Conservation (phyloP, 2,797 vertebrate species). For the Hipposideros larvatus region DNA sequence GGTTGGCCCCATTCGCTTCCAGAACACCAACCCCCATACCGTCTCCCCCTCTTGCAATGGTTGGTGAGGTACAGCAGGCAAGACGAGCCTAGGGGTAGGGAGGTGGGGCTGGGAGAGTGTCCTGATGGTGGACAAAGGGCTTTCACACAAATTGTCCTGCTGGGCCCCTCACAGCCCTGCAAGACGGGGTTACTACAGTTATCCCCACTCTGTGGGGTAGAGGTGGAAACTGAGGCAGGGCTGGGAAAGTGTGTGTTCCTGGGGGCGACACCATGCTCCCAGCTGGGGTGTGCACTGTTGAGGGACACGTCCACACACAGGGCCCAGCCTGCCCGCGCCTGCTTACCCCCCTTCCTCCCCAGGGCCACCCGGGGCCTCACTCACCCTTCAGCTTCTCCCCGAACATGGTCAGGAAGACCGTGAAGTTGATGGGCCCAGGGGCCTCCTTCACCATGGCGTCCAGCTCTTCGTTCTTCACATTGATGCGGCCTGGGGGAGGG, state of each 20-base stretch:
- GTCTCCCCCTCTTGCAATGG: fast-evolving
- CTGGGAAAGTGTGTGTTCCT: neutral
- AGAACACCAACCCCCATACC: fast-evolving
- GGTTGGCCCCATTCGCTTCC: fast-evolving
- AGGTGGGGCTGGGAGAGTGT: fast-evolving
- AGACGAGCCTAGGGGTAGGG: neutral
- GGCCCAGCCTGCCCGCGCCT: slow-evolving; percentile 1
- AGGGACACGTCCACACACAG: fast-evolving
- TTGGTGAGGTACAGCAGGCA: neutral
- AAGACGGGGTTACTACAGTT: neutral
- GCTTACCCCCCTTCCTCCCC: fast-evolving
- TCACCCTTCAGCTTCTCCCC: slow-evolving; percentile 96
- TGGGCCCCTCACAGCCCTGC: neutral
- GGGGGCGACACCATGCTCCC: neutral
- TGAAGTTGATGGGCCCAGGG: slow-evolving; percentile 95
- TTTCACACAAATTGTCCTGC: neutral
- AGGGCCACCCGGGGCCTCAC: neutral
- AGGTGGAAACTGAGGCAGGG: neutral
- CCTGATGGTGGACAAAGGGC: neutral
- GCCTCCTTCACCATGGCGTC: slow-evolving; percentile 95
- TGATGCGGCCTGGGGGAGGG: slow-evolving; percentile 90
- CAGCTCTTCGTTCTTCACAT: slow-evolving; percentile 94
- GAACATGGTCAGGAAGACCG: slow-evolving; percentile 95
- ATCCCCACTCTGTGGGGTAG: fast-evolving
- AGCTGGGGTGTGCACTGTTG: fast-evolving